Evolutionary conservation across 2,888 invertebrate genomes (phyloP).

Genomic region (Drosophila gaucha): DNA sequence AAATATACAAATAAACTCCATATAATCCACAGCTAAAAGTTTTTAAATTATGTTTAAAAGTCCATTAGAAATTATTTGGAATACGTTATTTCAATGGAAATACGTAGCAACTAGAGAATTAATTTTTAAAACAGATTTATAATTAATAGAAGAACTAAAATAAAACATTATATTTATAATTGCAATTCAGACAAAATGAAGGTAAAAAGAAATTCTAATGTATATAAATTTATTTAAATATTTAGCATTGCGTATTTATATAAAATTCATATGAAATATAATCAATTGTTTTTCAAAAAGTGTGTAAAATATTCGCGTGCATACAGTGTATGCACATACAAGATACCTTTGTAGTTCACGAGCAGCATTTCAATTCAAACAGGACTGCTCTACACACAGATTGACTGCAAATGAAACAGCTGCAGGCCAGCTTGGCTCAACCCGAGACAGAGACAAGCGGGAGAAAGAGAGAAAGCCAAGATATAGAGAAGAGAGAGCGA

Average conservation of each 20-base stretch:
- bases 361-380: slow-evolving; percentile 14
- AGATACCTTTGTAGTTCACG: not conserved
- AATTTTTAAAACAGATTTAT: not conserved
- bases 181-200: not conserved
- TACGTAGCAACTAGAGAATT: not conserved
- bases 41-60: slow-evolving; percentile 8
- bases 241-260: not conserved
- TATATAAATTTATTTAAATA: not conserved
- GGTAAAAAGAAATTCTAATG: not conserved
- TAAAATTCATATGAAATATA: not conserved
- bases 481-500: not conserved
- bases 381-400: slow-evolving; percentile 11
- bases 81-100: not conserved
- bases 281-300: no score
- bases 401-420: slow-evolving; percentile 52
- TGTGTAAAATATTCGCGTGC: not conserved
- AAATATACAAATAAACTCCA: not conserved
- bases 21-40: slow-evolving; percentile 5
- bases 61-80: not conserved
- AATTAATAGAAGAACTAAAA: not conserved
- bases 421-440: not conserved
- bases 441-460: not conserved
- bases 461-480: not conserved
- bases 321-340: slow-evolving; percentile 7
- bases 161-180: not conserved